These are phyloP conservation scores for Diplazon laetatorius DNA, from an alignment of 2,888 invertebrate species.

Conservation along the genomic window DNA sequence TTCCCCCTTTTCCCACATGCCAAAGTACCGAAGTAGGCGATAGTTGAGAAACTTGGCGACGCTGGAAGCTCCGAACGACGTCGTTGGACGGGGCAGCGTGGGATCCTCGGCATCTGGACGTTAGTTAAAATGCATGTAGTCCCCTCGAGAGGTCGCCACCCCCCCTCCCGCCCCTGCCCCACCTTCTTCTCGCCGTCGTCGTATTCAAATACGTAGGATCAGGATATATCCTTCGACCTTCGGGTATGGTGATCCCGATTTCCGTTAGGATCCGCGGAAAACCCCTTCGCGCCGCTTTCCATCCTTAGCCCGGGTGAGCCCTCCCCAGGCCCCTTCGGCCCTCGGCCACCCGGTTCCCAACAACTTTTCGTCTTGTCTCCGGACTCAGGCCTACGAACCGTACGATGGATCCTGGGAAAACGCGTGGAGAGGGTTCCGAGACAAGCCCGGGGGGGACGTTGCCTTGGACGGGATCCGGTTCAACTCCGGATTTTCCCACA, in stretches of 20 bases:
- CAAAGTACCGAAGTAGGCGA: slow-evolving; percentile 71
- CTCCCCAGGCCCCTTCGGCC: slow-evolving; percentile 51
- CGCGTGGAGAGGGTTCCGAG: slow-evolving; percentile 47
- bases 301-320: slow-evolving; percentile 36
- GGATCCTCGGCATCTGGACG: slow-evolving; percentile 80
- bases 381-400: slow-evolving; percentile 41
- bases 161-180: too few relatives aligned
- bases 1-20: slow-evolving; percentile 47
- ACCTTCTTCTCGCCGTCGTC: too few relatives aligned
- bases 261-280: slow-evolving; percentile 71
- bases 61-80: slow-evolving; percentile 69
- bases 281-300: slow-evolving; percentile 56
- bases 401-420: slow-evolving; percentile 58
- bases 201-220: slow-evolving; percentile 82
- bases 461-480: slow-evolving; percentile 68
- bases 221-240: slow-evolving; percentile 79
- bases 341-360: slow-evolving; percentile 69
- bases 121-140: slow-evolving; percentile 83
- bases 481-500: slow-evolving; percentile 79
- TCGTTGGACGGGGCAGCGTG: slow-evolving; percentile 77
- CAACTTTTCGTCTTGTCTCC: slow-evolving; percentile 80
- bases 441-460: slow-evolving; percentile 57
- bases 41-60: slow-evolving; percentile 81
- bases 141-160: slow-evolving; percentile 73
- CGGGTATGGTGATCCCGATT: slow-evolving; percentile 79